Evolutionary conservation across 2,797 vertebrate species (phyloP), one percentile per base, ranked within the genome.

Genomic region (Melanogrammus aeglefinus): DNA sequence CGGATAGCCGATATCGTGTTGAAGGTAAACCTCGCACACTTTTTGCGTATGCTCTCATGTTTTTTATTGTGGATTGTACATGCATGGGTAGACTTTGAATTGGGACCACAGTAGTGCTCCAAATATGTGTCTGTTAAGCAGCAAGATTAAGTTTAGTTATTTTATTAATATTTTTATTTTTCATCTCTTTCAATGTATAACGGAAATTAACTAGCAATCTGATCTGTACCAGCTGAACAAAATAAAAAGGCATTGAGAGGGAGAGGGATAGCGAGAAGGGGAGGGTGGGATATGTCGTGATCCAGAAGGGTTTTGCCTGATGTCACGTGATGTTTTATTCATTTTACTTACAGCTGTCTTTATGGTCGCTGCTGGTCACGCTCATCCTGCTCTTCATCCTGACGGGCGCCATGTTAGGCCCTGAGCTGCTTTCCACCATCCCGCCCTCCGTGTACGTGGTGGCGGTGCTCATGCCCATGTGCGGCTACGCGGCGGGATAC

Each of bases 351-450:
- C 87, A 99, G 97, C 94, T 96, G 18, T 99, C 98, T 66, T 91
- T 99, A 83, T 99, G 98, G 97, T 98, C 96, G 72, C 95, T 99
- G 85, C 90, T 99, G 72, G 87, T 97, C 88, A 97, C 96, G 3
- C 92, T 99, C 21, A 88, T 99, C 83, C 84, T 96, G 88, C 96
- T 99, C 78, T 99, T 99, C 93, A 96, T 99, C 91, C 92, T 99
- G 90, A 99, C 98, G 0, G 97, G 95, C 71, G 96, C 94, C 0
- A 97, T 99, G 97, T 89, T 99, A 91, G 98, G 97, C n/a, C 97
- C 97, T 0, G 94, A 97, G 72, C 94, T 98, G 41, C 85, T 99
- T 89, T 95, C 96, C 75, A 94, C 94, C 35, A 97, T 99, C 82
- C 96, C 96, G 0, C 93, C 95, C 0, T 93, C 97, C 0, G 97